Evolutionary conservation across 2,113 vertebrate genomes (phyloP).

Genomic region (Vicugna pacos): DNA sequence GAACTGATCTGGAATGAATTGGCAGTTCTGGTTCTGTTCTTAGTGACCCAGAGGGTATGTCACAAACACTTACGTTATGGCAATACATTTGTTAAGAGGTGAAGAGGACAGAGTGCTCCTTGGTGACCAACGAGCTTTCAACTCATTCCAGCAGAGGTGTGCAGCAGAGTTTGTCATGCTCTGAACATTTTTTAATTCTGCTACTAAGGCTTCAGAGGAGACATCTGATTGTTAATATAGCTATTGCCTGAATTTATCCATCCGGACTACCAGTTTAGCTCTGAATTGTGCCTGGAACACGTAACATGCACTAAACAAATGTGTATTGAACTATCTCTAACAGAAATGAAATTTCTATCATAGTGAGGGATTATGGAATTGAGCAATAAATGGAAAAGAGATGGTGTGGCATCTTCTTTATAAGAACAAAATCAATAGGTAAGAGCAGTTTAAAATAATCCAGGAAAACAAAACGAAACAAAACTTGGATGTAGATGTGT

Average conservation of each 20-base stretch:
- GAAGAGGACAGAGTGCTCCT: background rate
- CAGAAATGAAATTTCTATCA: background rate
- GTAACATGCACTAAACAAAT: background rate
- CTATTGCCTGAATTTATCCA: background rate
- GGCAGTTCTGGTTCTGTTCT: constrained; percentile 44
- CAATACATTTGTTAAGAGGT: background rate
- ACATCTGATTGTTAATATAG: background rate
- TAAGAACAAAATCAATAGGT: background rate
- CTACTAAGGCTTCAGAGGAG: background rate
- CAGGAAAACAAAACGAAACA: background rate
- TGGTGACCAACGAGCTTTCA: background rate
- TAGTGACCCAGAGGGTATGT: background rate
- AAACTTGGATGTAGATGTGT: background rate
- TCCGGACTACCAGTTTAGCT: background rate
- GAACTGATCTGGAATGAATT: constrained; percentile 41
- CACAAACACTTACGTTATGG: background rate
- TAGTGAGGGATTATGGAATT: background rate
- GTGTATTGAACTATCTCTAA: background rate
- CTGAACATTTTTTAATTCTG: background rate
- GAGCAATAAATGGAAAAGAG: background rate
- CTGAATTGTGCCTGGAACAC: background rate
- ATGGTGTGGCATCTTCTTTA: background rate
- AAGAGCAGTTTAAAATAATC: constrained; percentile 4
- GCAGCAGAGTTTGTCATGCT: background rate
- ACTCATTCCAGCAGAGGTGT: background rate